Evolutionary conservation across 2,797 vertebrate species (phyloP).

Genomic region (Enteromius radiatus): DNA sequence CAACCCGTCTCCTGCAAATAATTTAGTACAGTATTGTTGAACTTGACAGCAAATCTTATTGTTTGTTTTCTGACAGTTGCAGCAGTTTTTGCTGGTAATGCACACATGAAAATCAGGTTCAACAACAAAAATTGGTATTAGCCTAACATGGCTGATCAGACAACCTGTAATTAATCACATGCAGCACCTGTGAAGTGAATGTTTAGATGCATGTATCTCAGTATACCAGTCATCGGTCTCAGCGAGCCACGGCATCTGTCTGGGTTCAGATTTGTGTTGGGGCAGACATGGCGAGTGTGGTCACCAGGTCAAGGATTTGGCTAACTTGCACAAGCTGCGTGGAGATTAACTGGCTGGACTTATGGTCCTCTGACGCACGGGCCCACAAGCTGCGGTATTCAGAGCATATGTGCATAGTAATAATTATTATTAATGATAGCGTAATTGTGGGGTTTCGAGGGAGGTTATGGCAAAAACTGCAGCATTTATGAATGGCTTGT

Average conservation of each 20-base stretch:
- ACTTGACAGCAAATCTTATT: not conserved
- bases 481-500: not conserved
- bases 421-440: not conserved
- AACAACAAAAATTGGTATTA: too few species aligned
- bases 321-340: constrained; percentile 4
- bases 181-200: not conserved
- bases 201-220: not conserved
- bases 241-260: not conserved
- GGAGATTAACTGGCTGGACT: constrained; percentile 28
- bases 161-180: not conserved
- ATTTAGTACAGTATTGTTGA: not conserved
- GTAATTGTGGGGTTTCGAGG: not conserved
- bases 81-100: not conserved
- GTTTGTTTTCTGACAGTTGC: not conserved
- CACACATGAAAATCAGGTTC: not conserved
- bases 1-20: not conserved
- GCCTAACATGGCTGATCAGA: not conserved
- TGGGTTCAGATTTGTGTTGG: constrained; percentile 16
- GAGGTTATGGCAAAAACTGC: not conserved
- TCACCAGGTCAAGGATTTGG: constrained; percentile 30
- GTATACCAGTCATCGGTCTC: not conserved
- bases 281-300: not conserved
- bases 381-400: not conserved
- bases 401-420: not conserved
- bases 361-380: constrained; percentile 23